A percentile compares a stretch with the other conserved stretches of the same genome.
phyloP scores from a whole-genome alignment of 1,140 invertebrate genomes.

The Saxidomus purpurata region DNA sequence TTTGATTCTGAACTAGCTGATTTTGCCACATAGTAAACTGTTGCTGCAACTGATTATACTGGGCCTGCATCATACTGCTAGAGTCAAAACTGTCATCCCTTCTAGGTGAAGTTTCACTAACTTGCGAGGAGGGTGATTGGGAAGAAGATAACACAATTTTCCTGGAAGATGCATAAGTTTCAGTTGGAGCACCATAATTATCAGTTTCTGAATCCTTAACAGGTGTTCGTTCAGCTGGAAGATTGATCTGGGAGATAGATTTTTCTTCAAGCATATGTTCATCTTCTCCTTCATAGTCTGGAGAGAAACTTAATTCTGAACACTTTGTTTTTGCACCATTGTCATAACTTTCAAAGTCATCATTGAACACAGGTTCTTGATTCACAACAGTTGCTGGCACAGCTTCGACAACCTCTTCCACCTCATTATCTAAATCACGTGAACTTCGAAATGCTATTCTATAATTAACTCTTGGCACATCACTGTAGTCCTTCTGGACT shows the following conservation, averaged over 20 bases:
- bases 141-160: constrained; percentile 52
- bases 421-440: constrained; percentile 36
- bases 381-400: constrained; percentile 46
- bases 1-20: constrained; percentile 79
- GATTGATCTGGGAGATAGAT: constrained; percentile 75
- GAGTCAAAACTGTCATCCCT: constrained; percentile 62
- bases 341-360: constrained; percentile 24
- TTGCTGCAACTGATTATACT: constrained; percentile 75
- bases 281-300: constrained; percentile 73
- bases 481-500: not conserved
- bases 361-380: constrained; percentile 45
- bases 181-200: constrained; percentile 4
- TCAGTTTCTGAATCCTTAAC: constrained; percentile 29
- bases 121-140: not conserved
- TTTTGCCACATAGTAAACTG: constrained; percentile 79
- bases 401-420: constrained; percentile 39
- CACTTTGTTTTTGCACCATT: constrained; percentile 59
- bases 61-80: constrained; percentile 64
- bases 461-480: constrained; percentile 60
- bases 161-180: constrained; percentile 41
- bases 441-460: constrained; percentile 64
- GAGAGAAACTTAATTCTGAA: constrained; percentile 74
- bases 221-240: constrained; percentile 68
- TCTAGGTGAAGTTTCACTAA: not conserved
- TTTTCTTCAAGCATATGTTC: constrained; percentile 77